A percentile compares a stretch with the other conserved stretches of the same genome.
phyloP scores from a whole-genome alignment of 2,113 vertebrate species.

The Pteropus alecto region DNA sequence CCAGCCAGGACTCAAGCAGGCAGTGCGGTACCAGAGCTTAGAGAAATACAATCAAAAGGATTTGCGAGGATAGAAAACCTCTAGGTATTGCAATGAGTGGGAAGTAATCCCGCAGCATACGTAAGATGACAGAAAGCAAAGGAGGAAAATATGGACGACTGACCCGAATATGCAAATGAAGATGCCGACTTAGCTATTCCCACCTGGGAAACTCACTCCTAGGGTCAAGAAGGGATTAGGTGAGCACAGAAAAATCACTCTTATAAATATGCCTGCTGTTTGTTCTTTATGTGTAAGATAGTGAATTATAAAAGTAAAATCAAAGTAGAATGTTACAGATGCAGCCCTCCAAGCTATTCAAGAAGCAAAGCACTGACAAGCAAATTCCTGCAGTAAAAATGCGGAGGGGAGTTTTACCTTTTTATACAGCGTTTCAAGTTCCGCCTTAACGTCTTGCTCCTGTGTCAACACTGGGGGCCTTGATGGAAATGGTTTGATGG shows the following conservation, averaged over 20 bases:
- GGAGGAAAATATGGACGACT: background rate
- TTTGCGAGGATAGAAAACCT: background rate
- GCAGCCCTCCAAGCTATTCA: background rate
- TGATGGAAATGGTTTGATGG: constrained; percentile 90
- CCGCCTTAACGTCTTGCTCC: constrained; percentile 84
- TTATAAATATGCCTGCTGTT: fast-evolving
- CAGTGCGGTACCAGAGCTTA: background rate
- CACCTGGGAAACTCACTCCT: background rate
- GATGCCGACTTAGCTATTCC: background rate
- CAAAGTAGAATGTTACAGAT: background rate
- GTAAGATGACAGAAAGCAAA: background rate
- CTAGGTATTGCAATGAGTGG: background rate
- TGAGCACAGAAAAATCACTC: background rate
- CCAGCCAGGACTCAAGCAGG: background rate
- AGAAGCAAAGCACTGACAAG: background rate
- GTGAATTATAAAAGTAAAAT: background rate
- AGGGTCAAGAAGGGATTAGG: background rate
- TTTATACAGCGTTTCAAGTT: constrained; percentile 89
- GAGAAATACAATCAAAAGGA: background rate
- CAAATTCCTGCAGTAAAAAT: background rate
- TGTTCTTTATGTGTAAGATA: background rate
- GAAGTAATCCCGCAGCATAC: background rate
- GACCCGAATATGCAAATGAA: background rate
- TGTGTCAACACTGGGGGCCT: constrained; percentile 86
- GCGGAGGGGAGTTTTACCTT: constrained; percentile 85